A percentile compares a stretch with the other conserved stretches of the same genome.
Conservation (phyloP, 2,888 invertebrate genomes). For the Napeogenes inachia region DNA sequence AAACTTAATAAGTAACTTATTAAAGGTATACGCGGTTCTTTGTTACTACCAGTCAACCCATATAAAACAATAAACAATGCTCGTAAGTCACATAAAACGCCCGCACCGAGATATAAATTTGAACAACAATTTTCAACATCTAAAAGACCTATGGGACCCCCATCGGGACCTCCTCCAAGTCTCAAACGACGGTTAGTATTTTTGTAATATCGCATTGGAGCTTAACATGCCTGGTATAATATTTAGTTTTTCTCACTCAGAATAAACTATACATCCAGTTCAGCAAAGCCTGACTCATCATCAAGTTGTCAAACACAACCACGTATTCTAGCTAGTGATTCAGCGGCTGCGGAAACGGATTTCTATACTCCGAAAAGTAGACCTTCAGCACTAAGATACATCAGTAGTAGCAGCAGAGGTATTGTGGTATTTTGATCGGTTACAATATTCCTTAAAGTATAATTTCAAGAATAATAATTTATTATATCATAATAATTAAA, state of each 20-base stretch:
- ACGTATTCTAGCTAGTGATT: slow-evolving; percentile 58
- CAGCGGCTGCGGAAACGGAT: slow-evolving; percentile 51
- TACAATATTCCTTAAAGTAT: not conserved
- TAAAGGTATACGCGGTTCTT: slow-evolving; percentile 55
- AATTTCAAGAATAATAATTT: not conserved
- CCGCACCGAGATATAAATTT: slow-evolving; percentile 61
- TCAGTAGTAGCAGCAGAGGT: slow-evolving; percentile 72
- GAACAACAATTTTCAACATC: slow-evolving; percentile 37
- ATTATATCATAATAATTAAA: not conserved
- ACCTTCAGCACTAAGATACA: slow-evolving; percentile 61
- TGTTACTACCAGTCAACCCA: slow-evolving; percentile 40
- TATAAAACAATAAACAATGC: slow-evolving; percentile 36
- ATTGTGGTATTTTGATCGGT: slow-evolving; percentile 4
- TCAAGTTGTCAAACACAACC: slow-evolving; percentile 43
- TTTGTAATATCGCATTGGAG: not conserved
- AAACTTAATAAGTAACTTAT: slow-evolving; percentile 1
- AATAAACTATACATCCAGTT: slow-evolving; percentile 48
- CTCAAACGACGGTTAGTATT: slow-evolving; percentile 55
- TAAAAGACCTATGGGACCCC: slow-evolving; percentile 63
- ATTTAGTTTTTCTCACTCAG: not conserved
- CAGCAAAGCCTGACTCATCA: slow-evolving; percentile 55
- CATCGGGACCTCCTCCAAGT: slow-evolving; percentile 48
- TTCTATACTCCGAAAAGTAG: slow-evolving; percentile 57
- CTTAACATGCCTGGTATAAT: no score
- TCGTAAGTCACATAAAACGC: slow-evolving; percentile 41